A percentile compares a stretch with the other conserved stretches of the same genome.
Conservation (phyloP, 2,113 vertebrate genomes). For the Motacilla alba region DNA sequence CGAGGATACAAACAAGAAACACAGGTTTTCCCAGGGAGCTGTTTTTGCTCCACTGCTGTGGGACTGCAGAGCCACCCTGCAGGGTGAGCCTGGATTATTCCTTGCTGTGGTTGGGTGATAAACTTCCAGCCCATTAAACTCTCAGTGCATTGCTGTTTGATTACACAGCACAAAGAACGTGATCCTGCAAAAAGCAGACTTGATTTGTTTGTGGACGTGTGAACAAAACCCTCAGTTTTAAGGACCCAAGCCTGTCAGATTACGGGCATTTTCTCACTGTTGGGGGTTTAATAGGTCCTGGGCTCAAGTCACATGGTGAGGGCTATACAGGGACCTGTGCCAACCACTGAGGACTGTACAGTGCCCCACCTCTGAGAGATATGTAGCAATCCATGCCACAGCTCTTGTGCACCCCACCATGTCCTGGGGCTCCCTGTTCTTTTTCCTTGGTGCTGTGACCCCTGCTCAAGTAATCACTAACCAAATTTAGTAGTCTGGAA, state of each 20-base stretch:
- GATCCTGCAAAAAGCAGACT: neutral
- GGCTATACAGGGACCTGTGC: neutral
- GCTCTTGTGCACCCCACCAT: accelerated
- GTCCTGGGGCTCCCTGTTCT: neutral
- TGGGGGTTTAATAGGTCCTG: neutral
- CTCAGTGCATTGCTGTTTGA: neutral
- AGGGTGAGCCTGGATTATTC: neutral
- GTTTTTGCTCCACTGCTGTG: accelerated
- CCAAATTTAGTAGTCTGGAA: neutral
- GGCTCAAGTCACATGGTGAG: neutral
- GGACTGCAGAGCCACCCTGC: neutral
- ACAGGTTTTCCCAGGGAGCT: neutral
- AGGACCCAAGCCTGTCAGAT: neutral
- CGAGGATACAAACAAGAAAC: neutral
- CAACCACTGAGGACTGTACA: neutral
- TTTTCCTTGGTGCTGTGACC: neutral
- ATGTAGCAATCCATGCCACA: accelerated
- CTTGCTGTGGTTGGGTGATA: neutral
- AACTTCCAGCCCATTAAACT: neutral
- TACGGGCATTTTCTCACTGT: neutral
- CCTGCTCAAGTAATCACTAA: neutral
- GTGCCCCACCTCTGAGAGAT: neutral
- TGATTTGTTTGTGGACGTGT: neutral
- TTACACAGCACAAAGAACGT: neutral
- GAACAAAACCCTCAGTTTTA: neutral